Evolutionary conservation across 2,888 invertebrate genomes (phyloP).

Genomic region (Raillietiella orientalis): DNA sequence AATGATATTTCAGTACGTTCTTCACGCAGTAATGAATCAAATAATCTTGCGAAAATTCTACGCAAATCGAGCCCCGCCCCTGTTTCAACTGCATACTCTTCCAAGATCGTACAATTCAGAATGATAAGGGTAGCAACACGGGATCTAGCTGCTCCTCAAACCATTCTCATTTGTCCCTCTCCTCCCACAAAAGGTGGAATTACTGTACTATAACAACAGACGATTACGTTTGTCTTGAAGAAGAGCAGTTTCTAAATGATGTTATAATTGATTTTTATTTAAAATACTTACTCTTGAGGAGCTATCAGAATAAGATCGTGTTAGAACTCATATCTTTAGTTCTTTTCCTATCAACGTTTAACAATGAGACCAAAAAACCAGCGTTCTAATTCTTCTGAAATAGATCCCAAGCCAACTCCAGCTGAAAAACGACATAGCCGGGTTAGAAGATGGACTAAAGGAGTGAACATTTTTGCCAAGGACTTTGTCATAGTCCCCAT

Average conservation of each 20-base stretch:
- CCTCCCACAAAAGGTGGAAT: constrained; percentile 61
- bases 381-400: constrained; percentile 26
- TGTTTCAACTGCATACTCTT: constrained; percentile 1
- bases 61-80: not conserved
- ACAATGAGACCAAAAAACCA: too few species aligned
- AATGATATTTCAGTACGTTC: too few species aligned
- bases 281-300: constrained; percentile 38
- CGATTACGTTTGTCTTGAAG: constrained; percentile 53
- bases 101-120: constrained; percentile 2
- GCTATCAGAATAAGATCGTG: too few species aligned
- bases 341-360: too few species aligned
- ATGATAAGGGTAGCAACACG: not conserved
- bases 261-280: constrained; percentile 92
- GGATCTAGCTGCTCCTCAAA: not conserved
- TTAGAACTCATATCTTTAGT: constrained; percentile 71
- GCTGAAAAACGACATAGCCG: constrained; percentile 57
- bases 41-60: too few species aligned
- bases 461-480: constrained; percentile 79
- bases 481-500: constrained; percentile 90
- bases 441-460: constrained; percentile 82
- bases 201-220: constrained; percentile 70
- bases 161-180: constrained; percentile 39
- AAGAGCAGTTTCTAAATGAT: constrained; percentile 83
- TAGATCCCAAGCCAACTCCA: constrained; percentile 62
- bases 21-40: too few species aligned